Percentiles rank a stretch among this genome's conserved stretches.
Evolutionary conservation across 2,888 invertebrate genomes (phyloP).

Genomic region (Augochlorella aurata): DNA sequence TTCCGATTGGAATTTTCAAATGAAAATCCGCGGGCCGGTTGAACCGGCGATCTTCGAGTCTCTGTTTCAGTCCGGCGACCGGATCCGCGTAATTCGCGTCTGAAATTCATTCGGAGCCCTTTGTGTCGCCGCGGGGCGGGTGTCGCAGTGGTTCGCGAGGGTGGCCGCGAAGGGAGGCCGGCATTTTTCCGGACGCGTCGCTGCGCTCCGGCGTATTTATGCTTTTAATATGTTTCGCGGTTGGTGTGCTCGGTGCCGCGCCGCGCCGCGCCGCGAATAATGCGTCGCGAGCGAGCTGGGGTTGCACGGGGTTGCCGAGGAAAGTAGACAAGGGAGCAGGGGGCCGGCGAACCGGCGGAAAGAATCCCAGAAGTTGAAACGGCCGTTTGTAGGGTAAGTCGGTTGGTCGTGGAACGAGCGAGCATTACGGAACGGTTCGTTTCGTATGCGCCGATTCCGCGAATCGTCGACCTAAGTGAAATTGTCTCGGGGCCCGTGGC

Average conservation of each 20-base stretch:
- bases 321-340: background rate
- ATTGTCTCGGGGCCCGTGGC: constrained; percentile 49
- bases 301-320: background rate
- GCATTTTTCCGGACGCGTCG: background rate
- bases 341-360: background rate
- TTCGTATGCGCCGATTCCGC: constrained; percentile 46
- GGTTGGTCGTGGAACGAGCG: constrained; percentile 57
- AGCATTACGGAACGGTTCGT: constrained; percentile 53
- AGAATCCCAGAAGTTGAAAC: constrained; percentile 41
- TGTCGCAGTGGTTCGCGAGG: background rate
- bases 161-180: background rate
- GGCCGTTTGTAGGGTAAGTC: constrained; percentile 60
- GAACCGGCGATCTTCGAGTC: constrained; percentile 4
- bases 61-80: background rate
- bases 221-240: constrained; percentile 30
- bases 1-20: constrained; percentile 61
- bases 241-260: constrained; percentile 8
- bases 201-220: constrained; percentile 19
- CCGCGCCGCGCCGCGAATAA: constrained; percentile 17
- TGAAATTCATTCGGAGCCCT: constrained; percentile 20
- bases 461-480: constrained; percentile 65
- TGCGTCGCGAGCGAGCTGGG: background rate
- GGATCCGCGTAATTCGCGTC: constrained; percentile 25
- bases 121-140: background rate
- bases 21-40: constrained; percentile 52